Evolutionary conservation across 2,113 vertebrate genomes (phyloP).

Genomic region (Sinocyclocheilus rhinocerous): DNA sequence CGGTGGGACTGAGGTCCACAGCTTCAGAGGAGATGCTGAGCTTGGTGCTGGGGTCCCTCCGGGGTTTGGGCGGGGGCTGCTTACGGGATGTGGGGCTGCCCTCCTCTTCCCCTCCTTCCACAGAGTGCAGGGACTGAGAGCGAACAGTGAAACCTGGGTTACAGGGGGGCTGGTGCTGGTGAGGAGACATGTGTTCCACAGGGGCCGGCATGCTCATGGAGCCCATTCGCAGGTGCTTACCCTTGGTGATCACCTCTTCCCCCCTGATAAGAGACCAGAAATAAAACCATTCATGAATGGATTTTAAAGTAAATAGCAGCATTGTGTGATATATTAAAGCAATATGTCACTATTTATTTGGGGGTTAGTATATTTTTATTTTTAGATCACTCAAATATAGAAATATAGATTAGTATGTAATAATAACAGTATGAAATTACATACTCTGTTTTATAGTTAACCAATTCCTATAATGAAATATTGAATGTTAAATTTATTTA

Average conservation of each 20-base stretch:
- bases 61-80: constrained; percentile 94
- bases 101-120: constrained; percentile 91
- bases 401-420: not conserved
- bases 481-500: not conserved
- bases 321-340: not conserved
- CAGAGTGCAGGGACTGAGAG: constrained; percentile 96
- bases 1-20: constrained; percentile 82
- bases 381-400: not conserved
- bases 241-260: constrained; percentile 87
- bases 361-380: not conserved
- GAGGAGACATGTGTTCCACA: constrained; percentile 84
- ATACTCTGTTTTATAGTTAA: not conserved
- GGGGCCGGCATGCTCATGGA: constrained; percentile 95
- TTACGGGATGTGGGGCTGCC: constrained; percentile 89
- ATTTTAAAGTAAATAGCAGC: not conserved
- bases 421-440: not conserved
- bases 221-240: constrained; percentile 94
- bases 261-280: constrained; percentile 68
- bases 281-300: not conserved
- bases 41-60: constrained; percentile 95
- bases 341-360: not conserved
- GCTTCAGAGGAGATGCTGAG: constrained; percentile 97
- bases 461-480: not conserved
- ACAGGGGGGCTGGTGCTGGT: constrained; percentile 75
- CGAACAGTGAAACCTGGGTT: constrained; percentile 90